Conservation (phyloP, 2,797 vertebrate genomes). For the Malurus leucopterus region DNA sequence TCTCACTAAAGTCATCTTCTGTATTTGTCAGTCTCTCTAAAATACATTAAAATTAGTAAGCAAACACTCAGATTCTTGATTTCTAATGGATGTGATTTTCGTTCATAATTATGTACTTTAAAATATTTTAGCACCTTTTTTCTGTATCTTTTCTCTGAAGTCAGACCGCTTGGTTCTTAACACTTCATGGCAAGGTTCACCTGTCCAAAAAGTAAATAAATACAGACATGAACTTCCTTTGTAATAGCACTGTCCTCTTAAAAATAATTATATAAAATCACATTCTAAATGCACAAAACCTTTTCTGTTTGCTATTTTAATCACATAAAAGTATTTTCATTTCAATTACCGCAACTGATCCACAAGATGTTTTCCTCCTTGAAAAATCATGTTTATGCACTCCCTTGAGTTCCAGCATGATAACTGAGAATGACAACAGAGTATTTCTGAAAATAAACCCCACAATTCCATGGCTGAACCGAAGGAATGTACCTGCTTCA, state of each 20-base stretch:
- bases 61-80: neutral
- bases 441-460: neutral
- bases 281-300: neutral
- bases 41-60: neutral
- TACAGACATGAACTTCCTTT: neutral
- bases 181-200: slow-evolving; percentile 68
- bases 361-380: neutral
- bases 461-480: neutral
- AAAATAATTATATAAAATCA: neutral
- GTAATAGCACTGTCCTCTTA: neutral
- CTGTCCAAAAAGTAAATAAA: slow-evolving; percentile 61
- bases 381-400: neutral
- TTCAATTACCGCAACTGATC: neutral
- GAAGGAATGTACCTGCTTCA: slow-evolving; percentile 59
- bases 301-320: neutral
- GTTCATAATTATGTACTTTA: neutral
- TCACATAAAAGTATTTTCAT: neutral
- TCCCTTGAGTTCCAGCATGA: neutral
- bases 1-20: neutral
- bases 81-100: neutral
- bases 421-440: rapidly evolving
- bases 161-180: slow-evolving; percentile 74
- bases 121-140: slow-evolving; percentile 55
- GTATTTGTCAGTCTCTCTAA: neutral
- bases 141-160: neutral